phyloP scores from a whole-genome alignment of 2,113 vertebrate species.

The Hyla sarda region DNA sequence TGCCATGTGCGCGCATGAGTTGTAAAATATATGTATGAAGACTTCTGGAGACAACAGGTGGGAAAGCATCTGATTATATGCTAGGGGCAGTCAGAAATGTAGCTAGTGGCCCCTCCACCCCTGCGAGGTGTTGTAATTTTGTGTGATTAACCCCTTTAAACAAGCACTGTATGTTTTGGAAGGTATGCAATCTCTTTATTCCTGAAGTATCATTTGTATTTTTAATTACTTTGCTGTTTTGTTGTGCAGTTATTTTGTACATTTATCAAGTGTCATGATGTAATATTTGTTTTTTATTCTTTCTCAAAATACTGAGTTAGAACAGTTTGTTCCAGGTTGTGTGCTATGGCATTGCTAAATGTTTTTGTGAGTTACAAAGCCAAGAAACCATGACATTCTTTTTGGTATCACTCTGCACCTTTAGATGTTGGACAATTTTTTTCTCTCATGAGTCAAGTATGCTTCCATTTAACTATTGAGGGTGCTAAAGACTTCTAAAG shows the following conservation, averaged over 20 bases:
- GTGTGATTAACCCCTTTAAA: not conserved
- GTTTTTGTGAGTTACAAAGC: not conserved
- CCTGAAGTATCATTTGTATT: not conserved
- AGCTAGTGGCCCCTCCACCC: too few relatives aligned
- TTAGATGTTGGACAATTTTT: not conserved
- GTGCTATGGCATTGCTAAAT: not conserved
- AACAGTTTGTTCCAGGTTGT: slow-evolving; percentile 17
- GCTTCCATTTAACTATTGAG: not conserved
- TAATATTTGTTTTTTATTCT: not conserved
- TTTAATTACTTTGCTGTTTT: not conserved
- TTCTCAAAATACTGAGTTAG: not conserved
- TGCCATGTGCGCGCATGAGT: too few relatives aligned
- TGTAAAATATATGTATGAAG: too few relatives aligned
- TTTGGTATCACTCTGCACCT: slow-evolving; percentile 13
- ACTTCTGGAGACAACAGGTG: too few relatives aligned
- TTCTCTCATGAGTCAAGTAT: not conserved
- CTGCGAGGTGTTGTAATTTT: too few relatives aligned
- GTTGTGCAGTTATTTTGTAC: not conserved
- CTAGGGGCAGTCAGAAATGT: too few relatives aligned
- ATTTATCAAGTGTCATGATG: not conserved
- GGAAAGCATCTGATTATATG: too few relatives aligned
- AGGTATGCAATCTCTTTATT: not conserved
- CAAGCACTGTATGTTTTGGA: not conserved
- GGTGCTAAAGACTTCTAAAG: not conserved
- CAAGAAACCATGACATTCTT: slow-evolving; percentile 24